Evolutionary conservation across 2,888 invertebrate genomes (phyloP), one percentile per base, ranked within the genome.

Genomic region (Drosophila kanekoi): DNA sequence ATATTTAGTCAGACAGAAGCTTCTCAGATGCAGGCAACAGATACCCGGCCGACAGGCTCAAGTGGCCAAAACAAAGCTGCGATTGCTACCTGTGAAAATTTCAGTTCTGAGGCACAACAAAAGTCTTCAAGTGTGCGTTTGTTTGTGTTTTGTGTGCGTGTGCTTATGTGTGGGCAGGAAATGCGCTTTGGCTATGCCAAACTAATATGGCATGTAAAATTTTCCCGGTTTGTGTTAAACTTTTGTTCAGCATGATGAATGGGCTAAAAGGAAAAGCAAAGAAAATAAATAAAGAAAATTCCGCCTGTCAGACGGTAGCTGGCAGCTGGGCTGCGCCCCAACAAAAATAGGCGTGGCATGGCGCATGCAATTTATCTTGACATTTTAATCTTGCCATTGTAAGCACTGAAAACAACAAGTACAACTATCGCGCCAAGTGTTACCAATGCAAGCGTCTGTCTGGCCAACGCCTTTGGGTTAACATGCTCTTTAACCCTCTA

Each of bases 341-440:
- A 11, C 49, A 32, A 37, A 28, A 68, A 45, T 11, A 56, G 72
- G 80, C 69, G 86, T 85, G 72, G 60, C 78, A 28, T 8, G 5
- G 28, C 45, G 32, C 61, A 63, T 60, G 53, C 59, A 74, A 81
- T 81, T 83, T 83, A 87, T 83, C 87, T 83, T 69, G 87, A 81
- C 84, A 81, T 62, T 86, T 87, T 81, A 86, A 81, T 81, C 81
- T 66, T 52, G 49, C 54, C 68, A 77, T 49, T 52, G 66, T 66
- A 49, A 71, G 45, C 53, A 35, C 48, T 58, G 54, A 13, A 44
- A 65, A 70, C 69, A 63, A 61, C 69, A 60, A 61, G 8, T n/a
- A 44, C 63, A 35, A 9, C 47, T 37, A 38, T 37, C 41, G 38
- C 44, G 23, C 51, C 68, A 68, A 65, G 44, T 71, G 77, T 58